Base-by-base conservation (phyloP, 2,797 vertebrate species). In the Peromyscus aztecus region DNA sequence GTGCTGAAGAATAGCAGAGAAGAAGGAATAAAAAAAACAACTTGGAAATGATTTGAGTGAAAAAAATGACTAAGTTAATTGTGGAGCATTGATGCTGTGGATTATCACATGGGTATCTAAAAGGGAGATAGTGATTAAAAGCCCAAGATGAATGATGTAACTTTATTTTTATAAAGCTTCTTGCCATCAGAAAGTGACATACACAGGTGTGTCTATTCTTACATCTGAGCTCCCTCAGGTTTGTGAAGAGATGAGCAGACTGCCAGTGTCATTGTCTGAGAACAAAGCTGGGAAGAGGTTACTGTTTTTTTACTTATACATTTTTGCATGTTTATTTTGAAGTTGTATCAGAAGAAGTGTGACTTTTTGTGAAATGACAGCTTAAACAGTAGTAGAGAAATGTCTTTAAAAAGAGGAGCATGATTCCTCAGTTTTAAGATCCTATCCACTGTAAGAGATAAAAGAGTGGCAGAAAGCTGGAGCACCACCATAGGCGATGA, bases 361-460 rank as follows among this genome's bases (percentile, higher is more conserved):
- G 34, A n/a, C 12, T 86, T 96, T 96, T 96, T 92, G 2, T 85
- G 55, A 94, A 96, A 85, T 84, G 1, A 9, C 6, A 78, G 75
- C 57, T 89, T 87, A 34, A 83, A 77, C 84, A n/a, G 9, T 63
- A 40, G 77, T 91, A 71, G 29, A 85, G 52, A 78, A 84, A 92
- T 89, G 73, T 89, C 17, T 61, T 80, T 67, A 4, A 80, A 75
- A 67, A 94, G 21, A 3, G 57, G 23, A 65, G 11, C 34, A 13
- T 76, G 21, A 49, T 23, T 80, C 49, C 95, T 88, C 46, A 63
- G 73, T 90, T 73, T 96, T 73, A 61, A 97, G 46, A 63, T n/a
- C 14, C 21, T 40, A 17, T 34, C n/a, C 3, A 57, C 49, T 77
- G 0, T 76, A 73, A 81, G 21, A 85, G 29, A 55, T 94, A 49